Evolutionary conservation across 2,888 invertebrate genomes (phyloP), one percentile per base, ranked within the genome.

Genomic region (Eremobia ochroleuca): DNA sequence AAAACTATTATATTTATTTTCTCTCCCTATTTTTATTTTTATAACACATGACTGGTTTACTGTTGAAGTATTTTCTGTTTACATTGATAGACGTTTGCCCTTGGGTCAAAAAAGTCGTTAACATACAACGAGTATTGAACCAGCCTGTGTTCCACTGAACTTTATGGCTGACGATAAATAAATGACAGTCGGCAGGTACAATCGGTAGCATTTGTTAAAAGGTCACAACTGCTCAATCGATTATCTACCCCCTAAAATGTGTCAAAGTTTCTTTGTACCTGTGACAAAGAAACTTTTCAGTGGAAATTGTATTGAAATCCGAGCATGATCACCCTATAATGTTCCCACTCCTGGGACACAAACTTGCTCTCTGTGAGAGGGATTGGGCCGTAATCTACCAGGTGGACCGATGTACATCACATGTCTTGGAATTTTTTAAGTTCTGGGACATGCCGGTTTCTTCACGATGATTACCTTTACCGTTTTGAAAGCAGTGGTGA

Each of bases 51-150:
- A 72, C 68, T 62, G 76, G 76, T 62, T 37, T n/a, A 52, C 2
- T 4, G 46, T 40, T 61, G 52, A 85, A 85, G 62, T 86, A 71
- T 83, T 78, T 86, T 83, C 62, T 78, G 77, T 77, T 83, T 73
- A 78, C 83, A 71, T 73, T 62, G 61, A 83, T 61, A 74, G 58
- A 59, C 58, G 18, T 83, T 78, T 71, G 83, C 67, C 83, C 86
- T 86, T 83, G 86, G 83, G 83, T 86, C 85, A 81, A 75, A 72
- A 72, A 75, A 76, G 85, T 85, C 85, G 74, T 85, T 85, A 83
- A 87, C 76, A 84, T 65, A 86, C 70, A 62, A 71, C 83, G 73
- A 85, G 70, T 83, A 78, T 79, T 70, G 71, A 79, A 79, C 76
- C 73, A 77, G 76, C 55, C 68, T 62, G 67, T 74, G 76, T 75